Conservation (phyloP, 2,797 vertebrate genomes). For the Enteromius radiatus region DNA sequence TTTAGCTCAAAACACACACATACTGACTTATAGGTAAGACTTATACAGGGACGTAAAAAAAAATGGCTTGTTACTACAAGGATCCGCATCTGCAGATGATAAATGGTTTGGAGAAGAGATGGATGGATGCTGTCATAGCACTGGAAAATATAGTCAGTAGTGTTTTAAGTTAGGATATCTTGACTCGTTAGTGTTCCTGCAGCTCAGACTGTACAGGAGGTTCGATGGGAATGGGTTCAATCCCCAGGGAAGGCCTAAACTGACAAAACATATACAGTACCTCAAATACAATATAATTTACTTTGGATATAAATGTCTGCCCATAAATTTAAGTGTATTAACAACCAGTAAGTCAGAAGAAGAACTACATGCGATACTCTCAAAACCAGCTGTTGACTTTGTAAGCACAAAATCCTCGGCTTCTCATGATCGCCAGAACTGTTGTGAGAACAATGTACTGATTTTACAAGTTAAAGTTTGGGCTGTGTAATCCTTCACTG, state of each 20-base stretch:
- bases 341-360: not conserved
- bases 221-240: not conserved
- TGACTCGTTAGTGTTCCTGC: not conserved
- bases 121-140: not conserved
- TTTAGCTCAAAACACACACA: not conserved
- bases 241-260: not conserved
- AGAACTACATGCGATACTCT: not conserved
- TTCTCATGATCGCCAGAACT: not conserved
- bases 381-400: slow-evolving; percentile 17
- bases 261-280: not conserved
- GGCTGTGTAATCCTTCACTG: not conserved
- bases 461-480: slow-evolving; percentile 9
- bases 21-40: not conserved
- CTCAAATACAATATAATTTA: not conserved
- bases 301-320: not conserved
- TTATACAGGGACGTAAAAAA: not conserved
- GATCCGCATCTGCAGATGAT: not conserved
- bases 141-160: not conserved
- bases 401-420: not conserved
- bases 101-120: not conserved
- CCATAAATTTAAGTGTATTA: slow-evolving; percentile 1
- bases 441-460: not conserved
- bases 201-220: not conserved
- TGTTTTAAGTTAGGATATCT: slow-evolving; percentile 8
- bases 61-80: not conserved